Conservation (phyloP, 2,888 invertebrate genomes). For the Trissoscelio sp. region DNA sequence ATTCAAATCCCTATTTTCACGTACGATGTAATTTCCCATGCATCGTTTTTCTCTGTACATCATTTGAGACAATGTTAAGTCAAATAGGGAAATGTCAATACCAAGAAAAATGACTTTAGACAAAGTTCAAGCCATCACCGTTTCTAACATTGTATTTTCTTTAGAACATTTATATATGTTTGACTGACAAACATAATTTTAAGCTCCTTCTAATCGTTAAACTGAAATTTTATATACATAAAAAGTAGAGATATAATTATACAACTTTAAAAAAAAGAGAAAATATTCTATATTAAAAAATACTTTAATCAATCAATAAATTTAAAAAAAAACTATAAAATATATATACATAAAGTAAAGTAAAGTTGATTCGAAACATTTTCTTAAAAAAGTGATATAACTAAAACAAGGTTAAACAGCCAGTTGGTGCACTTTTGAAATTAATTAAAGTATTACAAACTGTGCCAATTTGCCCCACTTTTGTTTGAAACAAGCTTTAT, state of each 20-base stretch:
- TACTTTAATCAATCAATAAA: too few relatives aligned
- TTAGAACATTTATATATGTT: slow-evolving; percentile 8
- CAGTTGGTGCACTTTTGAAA: slow-evolving; percentile 8
- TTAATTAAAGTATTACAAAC: slow-evolving; percentile 43
- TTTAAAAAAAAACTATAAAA: too few relatives aligned
- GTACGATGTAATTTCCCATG: slow-evolving; percentile 35
- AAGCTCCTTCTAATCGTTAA: too few relatives aligned
- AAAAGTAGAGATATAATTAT: too few relatives aligned
- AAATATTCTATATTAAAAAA: too few relatives aligned
- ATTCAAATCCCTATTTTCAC: slow-evolving; percentile 38
- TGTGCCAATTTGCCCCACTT: slow-evolving; percentile 30
- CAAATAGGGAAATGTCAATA: slow-evolving; percentile 48
- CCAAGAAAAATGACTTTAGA: slow-evolving; percentile 44
- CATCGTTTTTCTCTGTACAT: slow-evolving; percentile 38
- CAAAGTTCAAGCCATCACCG: slow-evolving; percentile 10
- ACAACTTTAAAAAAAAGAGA: too few relatives aligned
- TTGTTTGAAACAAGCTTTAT: slow-evolving; percentile 23
- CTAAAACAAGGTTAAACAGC: too few relatives aligned
- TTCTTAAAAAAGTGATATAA: slow-evolving; percentile 6
- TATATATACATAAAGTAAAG: too few relatives aligned
- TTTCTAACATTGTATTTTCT: slow-evolving; percentile 30
- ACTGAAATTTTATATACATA: background rate
- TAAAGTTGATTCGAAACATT: too few relatives aligned
- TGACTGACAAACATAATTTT: background rate
- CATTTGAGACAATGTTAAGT: slow-evolving; percentile 49